Evolutionary conservation across 2,888 invertebrate genomes (phyloP), one percentile per base, ranked within the genome.

Genomic region (Lottia scabra): DNA sequence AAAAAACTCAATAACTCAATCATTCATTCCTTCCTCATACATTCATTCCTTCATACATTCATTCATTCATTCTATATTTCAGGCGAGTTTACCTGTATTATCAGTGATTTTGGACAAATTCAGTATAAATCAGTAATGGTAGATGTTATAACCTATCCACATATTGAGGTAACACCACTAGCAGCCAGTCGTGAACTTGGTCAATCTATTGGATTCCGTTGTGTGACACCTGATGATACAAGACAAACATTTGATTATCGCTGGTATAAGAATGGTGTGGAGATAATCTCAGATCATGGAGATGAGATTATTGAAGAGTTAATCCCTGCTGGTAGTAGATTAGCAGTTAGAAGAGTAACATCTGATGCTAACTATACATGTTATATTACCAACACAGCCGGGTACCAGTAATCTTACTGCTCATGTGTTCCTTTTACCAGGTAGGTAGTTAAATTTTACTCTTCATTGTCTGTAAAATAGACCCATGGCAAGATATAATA

Each of bases 41-140:
- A 38, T 38, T 38, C 5, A 38, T 38, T 38, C 10, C 5, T 30
- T 30, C 30, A 2, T 30, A 4, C 30, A 38, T 38, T 38, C 1
- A 38, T 38, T 38, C 38, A 38, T 38, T 38, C 10, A 43, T 8
- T 43, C 44, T 62, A 56, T 27, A 27, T 77, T 74, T 0, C 77
- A 86, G 85, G 85, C 43, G 75, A 74, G 19, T 86, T 83, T 73
- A 83, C 81, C 8, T 86, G 86, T 68, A 76, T 78, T 26, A 83
- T 80, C 16, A 71, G 68, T 19, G 85, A 85, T 70, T 83, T 78
- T 66, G 81, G 77, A 0, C 76, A 79, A 56, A 44, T 70, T 6
- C 77, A 83, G 68, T 73, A 75, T 26, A 75, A 75, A n/a, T 79
- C 78, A 0, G 71, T 85, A 1, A 67, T 70, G 12, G 80, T 87